A percentile compares a stretch with the other conserved stretches of the same genome.
Evolutionary conservation across 1,140 invertebrate species (phyloP).

Genomic region (Caligus rogercresseyi): DNA sequence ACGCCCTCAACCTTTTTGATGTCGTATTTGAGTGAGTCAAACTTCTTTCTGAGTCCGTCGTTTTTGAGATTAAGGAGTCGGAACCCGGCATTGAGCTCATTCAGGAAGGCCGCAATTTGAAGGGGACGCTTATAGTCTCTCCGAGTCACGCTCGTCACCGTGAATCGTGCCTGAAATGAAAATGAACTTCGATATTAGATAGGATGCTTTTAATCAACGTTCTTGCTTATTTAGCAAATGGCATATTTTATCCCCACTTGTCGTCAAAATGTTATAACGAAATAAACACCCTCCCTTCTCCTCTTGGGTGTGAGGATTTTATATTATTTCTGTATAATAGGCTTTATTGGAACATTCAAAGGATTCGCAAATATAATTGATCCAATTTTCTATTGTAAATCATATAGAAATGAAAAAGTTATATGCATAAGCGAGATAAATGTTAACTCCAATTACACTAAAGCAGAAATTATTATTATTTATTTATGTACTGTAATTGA

Average conservation of each 20-base stretch:
- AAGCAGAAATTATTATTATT: too few species aligned
- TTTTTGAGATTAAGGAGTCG: constrained; percentile 75
- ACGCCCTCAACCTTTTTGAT: constrained; percentile 88
- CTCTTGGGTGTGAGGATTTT: too few species aligned
- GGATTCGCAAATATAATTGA: too few species aligned
- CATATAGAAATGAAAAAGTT: too few species aligned
- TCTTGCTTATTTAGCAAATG: background rate
- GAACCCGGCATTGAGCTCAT: constrained; percentile 70
- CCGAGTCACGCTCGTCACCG: constrained; percentile 68
- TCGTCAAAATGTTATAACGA: background rate
- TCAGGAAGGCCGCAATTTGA: constrained; percentile 64
- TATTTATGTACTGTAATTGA: too few species aligned
- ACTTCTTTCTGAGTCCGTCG: constrained; percentile 64
- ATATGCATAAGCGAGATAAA: too few species aligned
- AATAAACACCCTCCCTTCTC: too few species aligned
- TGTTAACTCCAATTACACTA: too few species aligned
- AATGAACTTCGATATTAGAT: constrained; percentile 24
- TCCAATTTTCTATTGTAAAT: too few species aligned
- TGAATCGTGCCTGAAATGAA: constrained; percentile 56
- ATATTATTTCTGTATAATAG: too few species aligned
- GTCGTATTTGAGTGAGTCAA: constrained; percentile 78
- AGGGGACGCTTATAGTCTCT: constrained; percentile 56
- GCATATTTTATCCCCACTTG: background rate
- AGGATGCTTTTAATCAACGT: constrained; percentile 21
- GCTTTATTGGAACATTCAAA: too few species aligned